Evolutionary conservation across 1,140 invertebrate genomes (phyloP), one percentile per base, ranked within the genome.

Genomic region (Micrasema minimum): DNA sequence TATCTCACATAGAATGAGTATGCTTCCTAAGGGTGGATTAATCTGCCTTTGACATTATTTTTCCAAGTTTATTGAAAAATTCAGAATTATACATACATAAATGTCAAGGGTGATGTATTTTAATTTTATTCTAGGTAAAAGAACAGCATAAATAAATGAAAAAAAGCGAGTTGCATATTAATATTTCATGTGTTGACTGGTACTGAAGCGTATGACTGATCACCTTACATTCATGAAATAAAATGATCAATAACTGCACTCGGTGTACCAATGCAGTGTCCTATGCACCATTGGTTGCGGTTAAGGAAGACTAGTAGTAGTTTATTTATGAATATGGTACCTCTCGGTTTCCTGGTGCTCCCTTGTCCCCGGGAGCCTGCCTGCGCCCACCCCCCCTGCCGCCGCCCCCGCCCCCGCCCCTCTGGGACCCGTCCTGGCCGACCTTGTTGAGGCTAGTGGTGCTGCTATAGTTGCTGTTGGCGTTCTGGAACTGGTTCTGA

Each of bases 361-460:
- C 48, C 50, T 53, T 66, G 7, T 53, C 46, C 12, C 62, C 48
- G 2, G 14, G 22, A 9, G 9, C n/a, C 26, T 14, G 45, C 7
- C 61, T 26, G 45, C 48, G 62, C 16, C 41, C 41, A 23, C 76
- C 74, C 10, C 68, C 74, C 7, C 77, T 61, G 9, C 75, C 78
- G 16, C 77, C 78, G 48, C 79, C 79, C 53, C 79, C 77, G 1
- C 62, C 22, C n/a, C 83, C 81, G 55, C 79, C 78, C 4, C 76
- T 16, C 22, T 76, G n/a, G 78, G 76, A 23, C 78, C 75, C 41
- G 77, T 61, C 12, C 77, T 77, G 9, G 78, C 77, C 62, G 5
- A 22, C 83, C 80, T 41, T 80, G 76, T 48, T 81, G 79, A 59
- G 81, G 74, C 65, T 79, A 76, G 38, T 37, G 35, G 20, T 62